Conservation (phyloP, 1,140 invertebrate species). For the Bombus polaris region DNA sequence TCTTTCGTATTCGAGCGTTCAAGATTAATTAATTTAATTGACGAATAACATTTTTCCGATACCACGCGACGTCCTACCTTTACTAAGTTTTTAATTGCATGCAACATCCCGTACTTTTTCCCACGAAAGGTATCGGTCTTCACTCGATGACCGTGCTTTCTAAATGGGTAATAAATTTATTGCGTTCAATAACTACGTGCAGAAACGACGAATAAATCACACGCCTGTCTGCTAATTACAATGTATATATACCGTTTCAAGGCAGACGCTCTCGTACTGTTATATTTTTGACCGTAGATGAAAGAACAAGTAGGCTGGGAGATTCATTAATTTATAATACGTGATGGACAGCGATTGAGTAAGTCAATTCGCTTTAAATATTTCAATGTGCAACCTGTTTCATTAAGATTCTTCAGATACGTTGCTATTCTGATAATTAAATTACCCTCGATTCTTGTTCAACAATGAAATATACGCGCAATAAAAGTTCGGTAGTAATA, state of each 20-base stretch:
- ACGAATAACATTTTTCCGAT: not conserved
- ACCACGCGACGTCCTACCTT: not conserved
- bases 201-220: not conserved
- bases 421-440: not conserved
- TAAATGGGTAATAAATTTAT: not conserved
- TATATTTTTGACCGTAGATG: not conserved
- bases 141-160: not conserved
- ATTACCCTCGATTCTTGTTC: not conserved
- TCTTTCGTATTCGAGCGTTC: not conserved
- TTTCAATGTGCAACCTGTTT: not conserved
- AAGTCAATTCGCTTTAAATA: not conserved
- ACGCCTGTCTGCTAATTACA: not conserved
- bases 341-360: not conserved
- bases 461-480: not conserved
- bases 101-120: not conserved
- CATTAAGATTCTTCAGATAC: not conserved
- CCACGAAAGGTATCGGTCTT: no score
- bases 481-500: no score
- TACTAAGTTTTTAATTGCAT: not conserved
- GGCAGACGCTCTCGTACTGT: not conserved
- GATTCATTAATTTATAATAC: constrained; percentile 15
- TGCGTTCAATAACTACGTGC: not conserved
- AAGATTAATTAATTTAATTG: not conserved
- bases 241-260: not conserved
- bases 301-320: not conserved